Evolutionary conservation across 2,888 invertebrate genomes (phyloP), one percentile per base, ranked within the genome.

Genomic region (Hesperia comma): DNA sequence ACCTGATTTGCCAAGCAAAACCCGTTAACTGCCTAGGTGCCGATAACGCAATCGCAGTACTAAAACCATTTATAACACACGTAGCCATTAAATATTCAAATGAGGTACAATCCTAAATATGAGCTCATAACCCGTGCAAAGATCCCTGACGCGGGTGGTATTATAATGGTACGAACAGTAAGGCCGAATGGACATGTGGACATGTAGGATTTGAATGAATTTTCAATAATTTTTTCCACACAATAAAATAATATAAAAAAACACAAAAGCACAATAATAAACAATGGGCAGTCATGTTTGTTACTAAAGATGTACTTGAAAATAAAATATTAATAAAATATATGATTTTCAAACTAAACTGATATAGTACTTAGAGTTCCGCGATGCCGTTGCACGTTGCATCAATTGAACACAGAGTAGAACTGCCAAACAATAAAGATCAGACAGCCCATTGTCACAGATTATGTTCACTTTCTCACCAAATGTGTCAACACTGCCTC

Each of bases 91-190:
- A 49, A 49, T 57, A 63, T 63, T 57, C 57, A 63, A 56, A 63
- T 49, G n/a, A 17, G 17, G 10, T 26, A 26, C 56, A 63, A 67
- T 61, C 64, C 68, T 63, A 72, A 49, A 66, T 61, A 68, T 66
- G 61, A 69, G 63, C 66, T 70, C 73, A 69, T 75, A 70, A 72
- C 70, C 69, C 69, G 72, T 70, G 63, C 74, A 71, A 64, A 70
- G 72, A 72, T 72, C 72, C 69, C 64, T 63, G 67, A 51, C 56
- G 54, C 51, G 58, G 68, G 64, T 62, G 68, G 60, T 66, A 53
- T 56, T 61, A 60, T 64, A 63, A 69, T 68, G 58, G 7, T 61
- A 61, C 70, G 32, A 69, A 75, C 58, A 61, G 26, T 56, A 46
- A 46, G 12, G 58, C 43, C 21, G 6, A 6, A 2, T 21, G 19